Evolutionary conservation across 1,140 invertebrate genomes (phyloP).

Genomic region (Leptinotarsa lineolata): DNA sequence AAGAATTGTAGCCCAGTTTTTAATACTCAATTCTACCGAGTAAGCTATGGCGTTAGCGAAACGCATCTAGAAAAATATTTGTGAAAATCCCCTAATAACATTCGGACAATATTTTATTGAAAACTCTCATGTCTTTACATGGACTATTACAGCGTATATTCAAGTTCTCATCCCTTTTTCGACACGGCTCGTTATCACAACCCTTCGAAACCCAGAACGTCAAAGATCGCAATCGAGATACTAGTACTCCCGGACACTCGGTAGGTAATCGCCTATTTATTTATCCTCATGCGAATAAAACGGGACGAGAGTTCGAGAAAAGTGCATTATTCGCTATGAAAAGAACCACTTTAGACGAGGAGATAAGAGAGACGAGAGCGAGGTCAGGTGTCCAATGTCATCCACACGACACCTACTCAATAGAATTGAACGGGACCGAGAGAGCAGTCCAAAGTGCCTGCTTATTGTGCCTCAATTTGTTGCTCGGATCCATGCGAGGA

Average conservation of each 20-base stretch:
- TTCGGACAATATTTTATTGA: too few species aligned
- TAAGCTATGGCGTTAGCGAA: too few species aligned
- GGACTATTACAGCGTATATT: too few species aligned
- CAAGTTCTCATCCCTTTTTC: too few species aligned
- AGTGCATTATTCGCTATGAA: slow-evolving; percentile 30
- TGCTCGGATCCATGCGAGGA: slow-evolving; percentile 31
- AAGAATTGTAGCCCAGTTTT: too few species aligned
- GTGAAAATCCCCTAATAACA: too few species aligned
- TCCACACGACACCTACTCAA: slow-evolving; percentile 41
- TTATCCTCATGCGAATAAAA: slow-evolving; percentile 10
- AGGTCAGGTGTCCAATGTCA: slow-evolving; percentile 45
- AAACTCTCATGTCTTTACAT: too few species aligned
- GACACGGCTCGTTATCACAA: too few species aligned
- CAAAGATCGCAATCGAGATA: too few species aligned
- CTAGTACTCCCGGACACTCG: neutral
- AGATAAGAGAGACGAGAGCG: slow-evolving; percentile 10
- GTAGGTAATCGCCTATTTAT: slow-evolving; percentile 6
- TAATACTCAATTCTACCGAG: too few species aligned
- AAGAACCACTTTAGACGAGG: slow-evolving; percentile 33
- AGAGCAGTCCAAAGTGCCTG: slow-evolving; percentile 43
- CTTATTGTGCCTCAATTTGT: slow-evolving; percentile 44
- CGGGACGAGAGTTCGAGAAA: slow-evolving; percentile 6
- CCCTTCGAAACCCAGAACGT: too few species aligned
- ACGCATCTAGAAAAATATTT: too few species aligned
- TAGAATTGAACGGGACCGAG: slow-evolving; percentile 35